phyloP scores from a whole-genome alignment of 2,797 vertebrate genomes.

The Danio kyathit region DNA sequence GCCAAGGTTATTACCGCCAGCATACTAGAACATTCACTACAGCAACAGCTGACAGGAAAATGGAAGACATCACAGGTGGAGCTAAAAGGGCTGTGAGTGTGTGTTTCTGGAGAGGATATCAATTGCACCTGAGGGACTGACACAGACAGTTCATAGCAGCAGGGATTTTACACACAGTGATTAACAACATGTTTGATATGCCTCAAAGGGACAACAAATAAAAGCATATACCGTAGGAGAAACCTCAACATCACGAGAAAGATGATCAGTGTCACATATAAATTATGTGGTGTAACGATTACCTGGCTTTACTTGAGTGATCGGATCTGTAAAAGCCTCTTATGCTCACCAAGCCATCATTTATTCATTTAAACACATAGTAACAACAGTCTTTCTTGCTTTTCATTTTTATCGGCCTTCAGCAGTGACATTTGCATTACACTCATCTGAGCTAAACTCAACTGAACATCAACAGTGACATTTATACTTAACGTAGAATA shows the following conservation, averaged over 20 bases:
- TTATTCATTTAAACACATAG: not conserved
- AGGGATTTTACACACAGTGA: not conserved
- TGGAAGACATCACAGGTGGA: not conserved
- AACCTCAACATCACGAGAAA: not conserved
- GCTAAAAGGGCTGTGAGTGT: not conserved
- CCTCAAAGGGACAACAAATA: not conserved
- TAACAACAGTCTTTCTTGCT: not conserved
- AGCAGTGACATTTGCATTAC: too few relatives aligned
- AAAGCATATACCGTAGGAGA: not conserved
- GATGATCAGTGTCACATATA: not conserved
- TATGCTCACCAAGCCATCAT: not conserved
- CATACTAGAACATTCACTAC: not conserved
- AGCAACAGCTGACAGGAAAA: not conserved
- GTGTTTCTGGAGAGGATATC: not conserved
- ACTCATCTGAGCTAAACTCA: too few relatives aligned
- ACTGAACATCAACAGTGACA: too few relatives aligned
- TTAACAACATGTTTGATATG: slow-evolving; percentile 5
- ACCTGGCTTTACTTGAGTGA: not conserved
- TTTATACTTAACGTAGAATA: too few relatives aligned
- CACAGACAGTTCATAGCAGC: not conserved
- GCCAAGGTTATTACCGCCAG: not conserved
- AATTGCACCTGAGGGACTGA: not conserved
- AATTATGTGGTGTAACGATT: not conserved
- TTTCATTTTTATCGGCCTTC: too few relatives aligned
- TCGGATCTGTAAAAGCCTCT: not conserved